Base-by-base conservation (phyloP, 2,888 invertebrate species). In the Ernsta delagoae region DNA sequence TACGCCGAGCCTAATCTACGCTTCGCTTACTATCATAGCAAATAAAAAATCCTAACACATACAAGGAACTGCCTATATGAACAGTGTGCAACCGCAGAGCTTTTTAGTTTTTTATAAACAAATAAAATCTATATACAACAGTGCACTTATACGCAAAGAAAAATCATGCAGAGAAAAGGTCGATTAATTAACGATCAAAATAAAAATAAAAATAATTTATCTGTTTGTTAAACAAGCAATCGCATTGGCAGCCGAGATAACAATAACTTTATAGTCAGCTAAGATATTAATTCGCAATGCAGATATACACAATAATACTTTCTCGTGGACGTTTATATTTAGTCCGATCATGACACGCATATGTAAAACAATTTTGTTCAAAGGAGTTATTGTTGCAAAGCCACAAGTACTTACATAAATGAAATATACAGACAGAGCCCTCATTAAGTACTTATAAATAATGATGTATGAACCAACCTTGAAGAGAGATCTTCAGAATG, bases 401-500 rank as follows among this genome's bases (percentile, higher is more conserved):
- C 36, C 62, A 41, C 11, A 50, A 65, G 31, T 31, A 31, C n/a
- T n/a, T n/a, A n/a, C n/a, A 24, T 7, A 57, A 9, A 39, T n/a
- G n/a, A 36, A 61, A 36, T 41, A 41, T 36, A 41, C 4, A 16
- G 24, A 34, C 41, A 41, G 43, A 16, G 45, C 43, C n/a, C 11
- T 57, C 12, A 57, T 12, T n/a, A 34, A 36, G 16, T 43, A 9
- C 16, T 31, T 12, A 34, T 62, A 11, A 9, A 53, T 39, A 16
- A 50, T 31, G 48, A 34, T 62, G 6, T 16, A 34, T 31, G 66
- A 70, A 88, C 90, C 86, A 90, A 97, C 97, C 97, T 95, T 97
- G 96, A 75, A 97, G 94, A 85, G 96, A 95, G 80, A 97, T 96
- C 88, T 97, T 96, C 81, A 97, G 87, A 66, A 95, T 95, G 74